phyloP scores from a whole-genome alignment of 2,888 invertebrate genomes.

The Seira ritae region DNA sequence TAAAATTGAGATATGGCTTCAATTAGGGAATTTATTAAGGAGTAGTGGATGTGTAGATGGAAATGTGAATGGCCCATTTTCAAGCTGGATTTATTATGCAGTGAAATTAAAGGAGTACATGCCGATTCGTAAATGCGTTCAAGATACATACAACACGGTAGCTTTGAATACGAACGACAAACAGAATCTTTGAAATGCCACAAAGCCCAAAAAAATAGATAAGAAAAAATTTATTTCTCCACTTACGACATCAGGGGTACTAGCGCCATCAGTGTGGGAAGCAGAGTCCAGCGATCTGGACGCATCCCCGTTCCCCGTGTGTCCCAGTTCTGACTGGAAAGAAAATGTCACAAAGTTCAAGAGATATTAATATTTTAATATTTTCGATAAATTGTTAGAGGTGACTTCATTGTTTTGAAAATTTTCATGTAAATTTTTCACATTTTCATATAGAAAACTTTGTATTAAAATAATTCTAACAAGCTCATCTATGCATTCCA shows the following conservation, averaged over 20 bases:
- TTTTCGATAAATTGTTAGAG: no score
- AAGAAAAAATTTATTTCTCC: conserved; percentile 74
- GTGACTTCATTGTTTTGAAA: no score
- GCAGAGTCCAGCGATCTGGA: conserved; percentile 92
- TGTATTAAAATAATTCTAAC: no score
- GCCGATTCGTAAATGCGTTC: no score
- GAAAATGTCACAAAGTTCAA: no score
- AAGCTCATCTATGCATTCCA: no score
- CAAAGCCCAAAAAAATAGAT: conserved; percentile 75
- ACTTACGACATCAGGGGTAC: conserved; percentile 98
- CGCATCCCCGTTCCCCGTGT: conserved; percentile 84
- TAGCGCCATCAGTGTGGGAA: conserved; percentile 95
- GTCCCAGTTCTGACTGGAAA: conserved; percentile 86
- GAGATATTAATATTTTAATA: no score
- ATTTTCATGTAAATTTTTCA: no score
- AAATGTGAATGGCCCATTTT: conserved; percentile 8
- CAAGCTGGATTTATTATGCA: neutral
- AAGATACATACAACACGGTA: no score
- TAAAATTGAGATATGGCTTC: neutral
- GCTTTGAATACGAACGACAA: no score
- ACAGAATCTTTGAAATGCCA: neutral
- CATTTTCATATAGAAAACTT: no score
- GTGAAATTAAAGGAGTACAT: neutral
- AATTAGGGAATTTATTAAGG: neutral
- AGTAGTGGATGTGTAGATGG: neutral